phyloP scores from a whole-genome alignment of 2,888 invertebrate species.

The Frankliniella fusca region DNA sequence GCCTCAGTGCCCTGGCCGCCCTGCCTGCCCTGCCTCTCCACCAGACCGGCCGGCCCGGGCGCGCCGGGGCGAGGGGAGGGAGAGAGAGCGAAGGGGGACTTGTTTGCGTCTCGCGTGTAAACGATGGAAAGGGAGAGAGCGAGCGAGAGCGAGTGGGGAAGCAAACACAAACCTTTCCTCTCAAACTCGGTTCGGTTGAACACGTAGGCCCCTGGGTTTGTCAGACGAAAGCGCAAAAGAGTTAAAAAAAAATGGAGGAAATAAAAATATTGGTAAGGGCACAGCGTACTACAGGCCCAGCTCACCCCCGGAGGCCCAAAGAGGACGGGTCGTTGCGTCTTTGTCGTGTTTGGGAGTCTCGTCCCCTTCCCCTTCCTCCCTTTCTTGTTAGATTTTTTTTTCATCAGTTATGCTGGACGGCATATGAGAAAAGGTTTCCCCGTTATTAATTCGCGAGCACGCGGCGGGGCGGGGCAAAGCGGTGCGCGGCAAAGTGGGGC shows the following conservation, averaged over 20 bases:
- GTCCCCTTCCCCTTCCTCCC: background rate
- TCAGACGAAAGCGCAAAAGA: background rate
- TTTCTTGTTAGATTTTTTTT: background rate
- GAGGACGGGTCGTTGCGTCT: too few relatives aligned
- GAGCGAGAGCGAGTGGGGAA: background rate
- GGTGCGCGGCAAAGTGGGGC: too few relatives aligned
- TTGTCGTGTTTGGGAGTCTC: background rate
- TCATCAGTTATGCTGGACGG: background rate
- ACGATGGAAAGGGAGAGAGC: background rate
- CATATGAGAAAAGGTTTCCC: background rate
- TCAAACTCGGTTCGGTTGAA: too few relatives aligned
- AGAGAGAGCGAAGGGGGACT: background rate
- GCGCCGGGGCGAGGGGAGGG: background rate
- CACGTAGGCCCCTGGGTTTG: too few relatives aligned
- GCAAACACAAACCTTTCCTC: too few relatives aligned
- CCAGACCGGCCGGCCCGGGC: background rate
- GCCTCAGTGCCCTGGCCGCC: background rate
- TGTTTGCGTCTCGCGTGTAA: slow-evolving; percentile 15
- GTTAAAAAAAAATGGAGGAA: background rate
- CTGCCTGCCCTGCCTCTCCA: background rate
- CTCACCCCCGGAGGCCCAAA: background rate
- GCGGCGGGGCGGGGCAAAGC: background rate
- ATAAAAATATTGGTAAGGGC: background rate
- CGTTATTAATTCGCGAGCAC: background rate
- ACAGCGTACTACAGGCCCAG: background rate